phyloP scores from a whole-genome alignment of 2,113 vertebrate species.

The Phaetusa simplex region DNA sequence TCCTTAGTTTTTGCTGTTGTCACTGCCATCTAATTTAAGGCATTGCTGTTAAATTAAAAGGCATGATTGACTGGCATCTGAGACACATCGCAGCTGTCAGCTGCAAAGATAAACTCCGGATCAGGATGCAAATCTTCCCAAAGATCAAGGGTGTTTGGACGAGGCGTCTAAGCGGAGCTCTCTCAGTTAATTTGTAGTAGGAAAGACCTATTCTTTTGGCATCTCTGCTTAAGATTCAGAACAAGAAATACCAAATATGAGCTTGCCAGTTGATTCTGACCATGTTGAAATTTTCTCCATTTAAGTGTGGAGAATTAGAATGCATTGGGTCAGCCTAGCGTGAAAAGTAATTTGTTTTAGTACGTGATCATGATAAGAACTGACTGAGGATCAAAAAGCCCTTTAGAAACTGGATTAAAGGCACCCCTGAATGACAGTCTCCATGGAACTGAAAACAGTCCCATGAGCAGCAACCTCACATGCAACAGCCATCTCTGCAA shows the following conservation, averaged over 20 bases:
- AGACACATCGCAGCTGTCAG: conserved; percentile 56
- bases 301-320: not conserved
- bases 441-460: not conserved
- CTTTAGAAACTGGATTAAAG: conserved; percentile 3
- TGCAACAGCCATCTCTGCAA: not conserved
- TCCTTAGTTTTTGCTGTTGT: conserved; percentile 34
- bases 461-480: not conserved
- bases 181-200: not conserved
- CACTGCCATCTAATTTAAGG: conserved; percentile 28
- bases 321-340: not conserved
- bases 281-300: not conserved
- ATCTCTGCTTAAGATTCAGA: conserved; percentile 5
- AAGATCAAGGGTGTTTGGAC: conserved; percentile 39
- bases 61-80: conserved; percentile 31
- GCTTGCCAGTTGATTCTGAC: not conserved
- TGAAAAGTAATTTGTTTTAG: conserved; percentile 40
- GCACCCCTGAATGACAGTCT: not conserved
- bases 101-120: not conserved
- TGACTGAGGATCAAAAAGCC: not conserved
- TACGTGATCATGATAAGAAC: not conserved
- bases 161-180: not conserved
- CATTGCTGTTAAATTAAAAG: conserved; percentile 48
- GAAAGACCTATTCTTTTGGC: not conserved
- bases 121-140: not conserved
- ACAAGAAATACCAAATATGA: not conserved